These are phyloP conservation scores for Podarcis cretensis DNA, from an alignment of 2,113 vertebrate species.

Conservation along the genomic window DNA sequence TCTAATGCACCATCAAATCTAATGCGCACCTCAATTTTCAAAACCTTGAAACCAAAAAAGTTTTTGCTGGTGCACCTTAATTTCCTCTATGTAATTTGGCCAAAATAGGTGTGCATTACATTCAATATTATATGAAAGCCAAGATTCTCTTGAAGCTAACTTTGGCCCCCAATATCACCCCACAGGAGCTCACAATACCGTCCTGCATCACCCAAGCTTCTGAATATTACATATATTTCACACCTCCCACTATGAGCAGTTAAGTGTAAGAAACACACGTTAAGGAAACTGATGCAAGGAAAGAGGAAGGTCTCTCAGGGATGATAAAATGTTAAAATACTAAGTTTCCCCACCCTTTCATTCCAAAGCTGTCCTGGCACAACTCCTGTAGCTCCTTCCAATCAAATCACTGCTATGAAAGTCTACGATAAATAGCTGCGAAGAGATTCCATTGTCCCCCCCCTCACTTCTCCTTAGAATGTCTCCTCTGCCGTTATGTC, in stretches of 20 bases:
- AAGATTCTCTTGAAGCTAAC: not conserved
- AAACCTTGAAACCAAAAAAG: no score
- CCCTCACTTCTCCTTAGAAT: not conserved
- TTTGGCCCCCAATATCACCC: not conserved
- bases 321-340: not conserved
- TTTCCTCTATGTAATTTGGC: no score
- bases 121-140: not conserved
- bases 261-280: not conserved
- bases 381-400: not conserved
- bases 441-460: not conserved
- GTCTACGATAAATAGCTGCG: not conserved
- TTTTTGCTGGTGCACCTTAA: no score
- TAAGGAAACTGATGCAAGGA: slow-evolving; percentile 9
- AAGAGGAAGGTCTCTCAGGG: not conserved
- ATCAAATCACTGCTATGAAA: no score
- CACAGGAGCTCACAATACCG: not conserved
- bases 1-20: no score
- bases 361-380: not conserved
- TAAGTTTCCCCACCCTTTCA: not conserved
- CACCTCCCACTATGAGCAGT: not conserved
- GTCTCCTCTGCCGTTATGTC: not conserved
- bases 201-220: not conserved
- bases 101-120: no score
- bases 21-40: no score
- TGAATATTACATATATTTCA: not conserved